A percentile compares a stretch with the other conserved stretches of the same genome.
Conservation (phyloP, 2,113 vertebrate genomes). For the Protobothrops flavoviridis region DNA sequence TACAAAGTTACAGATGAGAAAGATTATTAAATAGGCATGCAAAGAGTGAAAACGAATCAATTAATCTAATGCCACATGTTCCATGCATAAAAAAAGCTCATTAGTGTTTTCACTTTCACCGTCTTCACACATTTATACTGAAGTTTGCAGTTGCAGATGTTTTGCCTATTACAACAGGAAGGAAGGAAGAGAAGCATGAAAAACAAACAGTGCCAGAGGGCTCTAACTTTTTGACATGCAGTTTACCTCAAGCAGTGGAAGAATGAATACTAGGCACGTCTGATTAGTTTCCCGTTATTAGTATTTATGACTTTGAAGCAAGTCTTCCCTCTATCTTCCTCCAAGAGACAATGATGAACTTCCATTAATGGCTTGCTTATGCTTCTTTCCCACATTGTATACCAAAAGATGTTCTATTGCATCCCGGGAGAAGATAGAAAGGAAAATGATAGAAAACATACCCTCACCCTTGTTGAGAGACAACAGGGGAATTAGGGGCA, state of each 20-base stretch:
- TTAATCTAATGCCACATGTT: neutral
- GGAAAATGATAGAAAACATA: neutral
- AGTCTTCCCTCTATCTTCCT: neutral
- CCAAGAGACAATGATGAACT: neutral
- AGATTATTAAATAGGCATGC: neutral
- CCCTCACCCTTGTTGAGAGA: neutral
- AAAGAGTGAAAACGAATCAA: neutral
- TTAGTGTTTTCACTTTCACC: neutral
- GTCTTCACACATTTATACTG: neutral
- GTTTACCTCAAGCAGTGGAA: neutral
- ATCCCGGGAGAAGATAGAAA: neutral
- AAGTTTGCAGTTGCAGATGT: conserved; percentile 7
- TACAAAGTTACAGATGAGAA: neutral
- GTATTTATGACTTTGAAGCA: neutral
- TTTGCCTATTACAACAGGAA: neutral
- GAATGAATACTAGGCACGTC: neutral
- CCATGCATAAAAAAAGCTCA: neutral
- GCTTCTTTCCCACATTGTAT: neutral
- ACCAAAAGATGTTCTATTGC: neutral
- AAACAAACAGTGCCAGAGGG: conserved; percentile 7
- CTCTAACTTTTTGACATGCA: conserved; percentile 15
- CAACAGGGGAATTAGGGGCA: neutral
- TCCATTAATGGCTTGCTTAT: neutral
- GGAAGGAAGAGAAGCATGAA: neutral
- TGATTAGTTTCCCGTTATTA: neutral